Evolutionary conservation across 1,140 invertebrate species (phyloP).

Genomic region (Drosophila neocordata): DNA sequence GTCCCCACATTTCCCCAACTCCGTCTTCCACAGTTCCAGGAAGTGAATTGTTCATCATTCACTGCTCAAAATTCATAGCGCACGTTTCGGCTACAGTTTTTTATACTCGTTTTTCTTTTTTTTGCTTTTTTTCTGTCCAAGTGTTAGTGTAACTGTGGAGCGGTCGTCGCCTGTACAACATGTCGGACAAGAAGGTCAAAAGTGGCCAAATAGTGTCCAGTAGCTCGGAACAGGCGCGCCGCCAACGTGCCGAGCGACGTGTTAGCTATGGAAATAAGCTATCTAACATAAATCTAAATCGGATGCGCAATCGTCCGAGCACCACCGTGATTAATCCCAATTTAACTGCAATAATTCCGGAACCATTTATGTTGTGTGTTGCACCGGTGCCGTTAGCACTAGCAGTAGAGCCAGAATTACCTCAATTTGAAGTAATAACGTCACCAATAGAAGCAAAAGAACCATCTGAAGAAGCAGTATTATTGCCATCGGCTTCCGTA

Average conservation of each 20-base stretch:
- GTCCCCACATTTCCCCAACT: background rate
- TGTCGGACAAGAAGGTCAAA: conserved; percentile 23
- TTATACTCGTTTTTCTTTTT: background rate
- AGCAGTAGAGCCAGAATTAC: background rate
- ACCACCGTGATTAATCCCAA: background rate
- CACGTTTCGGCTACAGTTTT: conserved; percentile 27
- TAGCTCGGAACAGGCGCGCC: conserved; percentile 35
- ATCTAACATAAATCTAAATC: conserved; percentile 45
- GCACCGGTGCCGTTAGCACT: too few relatives aligned
- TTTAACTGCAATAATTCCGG: background rate
- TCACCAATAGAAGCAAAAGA: background rate
- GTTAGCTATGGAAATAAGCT: conserved; percentile 55
- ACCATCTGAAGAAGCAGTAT: background rate
- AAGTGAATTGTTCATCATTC: background rate
- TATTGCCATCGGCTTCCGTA: background rate
- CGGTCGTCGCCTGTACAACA: background rate
- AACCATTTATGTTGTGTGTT: background rate
- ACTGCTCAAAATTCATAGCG: conserved; percentile 51
- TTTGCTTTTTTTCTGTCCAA: background rate
- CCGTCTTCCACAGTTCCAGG: background rate
- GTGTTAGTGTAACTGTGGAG: too few relatives aligned
- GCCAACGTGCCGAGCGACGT: conserved; percentile 50
- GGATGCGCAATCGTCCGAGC: conserved; percentile 29
- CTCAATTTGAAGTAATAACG: background rate
- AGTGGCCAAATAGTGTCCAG: background rate